These are phyloP conservation scores for Lytechinus pictus DNA, from an alignment of 35 echinoderm and acorn worm genomes.

Conservation along the genomic window DNA sequence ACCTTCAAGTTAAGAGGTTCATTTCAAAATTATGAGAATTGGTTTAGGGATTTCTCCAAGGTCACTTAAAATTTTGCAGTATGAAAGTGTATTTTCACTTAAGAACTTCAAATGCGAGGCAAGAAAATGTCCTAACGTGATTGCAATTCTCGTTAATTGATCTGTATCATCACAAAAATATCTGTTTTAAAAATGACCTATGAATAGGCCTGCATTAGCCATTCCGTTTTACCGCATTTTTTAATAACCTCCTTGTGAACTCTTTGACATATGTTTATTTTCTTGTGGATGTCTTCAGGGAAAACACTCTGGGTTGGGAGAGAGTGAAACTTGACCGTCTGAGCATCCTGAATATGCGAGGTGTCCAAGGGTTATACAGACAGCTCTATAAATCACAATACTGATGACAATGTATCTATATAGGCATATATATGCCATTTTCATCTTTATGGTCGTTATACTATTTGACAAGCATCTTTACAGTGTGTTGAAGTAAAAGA, in stretches of 20 bases:
- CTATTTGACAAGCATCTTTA: neutral
- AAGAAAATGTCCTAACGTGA: no score
- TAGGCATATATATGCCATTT: neutral
- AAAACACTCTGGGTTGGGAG: neutral
- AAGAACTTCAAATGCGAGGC: no score
- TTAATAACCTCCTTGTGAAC: neutral
- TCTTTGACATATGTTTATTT: neutral
- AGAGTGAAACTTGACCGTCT: neutral
- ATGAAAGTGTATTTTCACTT: no score
- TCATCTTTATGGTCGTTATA: neutral
- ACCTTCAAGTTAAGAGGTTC: no score
- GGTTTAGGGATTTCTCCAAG: no score
- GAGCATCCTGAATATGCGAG: neutral
- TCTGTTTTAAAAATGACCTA: no score
- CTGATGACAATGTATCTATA: conserved; percentile 1
- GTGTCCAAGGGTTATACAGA: conserved; percentile 23
- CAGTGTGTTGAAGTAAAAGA: neutral
- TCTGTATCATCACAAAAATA: no score
- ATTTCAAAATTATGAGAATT: no score
- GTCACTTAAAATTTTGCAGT: no score
- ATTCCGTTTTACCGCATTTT: neutral
- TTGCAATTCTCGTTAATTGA: no score
- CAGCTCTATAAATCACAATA: neutral
- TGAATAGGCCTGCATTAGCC: neutral
- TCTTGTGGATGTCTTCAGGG: neutral